Conservation (phyloP, 2,888 invertebrate species). For the Drosophila demipolita region DNA sequence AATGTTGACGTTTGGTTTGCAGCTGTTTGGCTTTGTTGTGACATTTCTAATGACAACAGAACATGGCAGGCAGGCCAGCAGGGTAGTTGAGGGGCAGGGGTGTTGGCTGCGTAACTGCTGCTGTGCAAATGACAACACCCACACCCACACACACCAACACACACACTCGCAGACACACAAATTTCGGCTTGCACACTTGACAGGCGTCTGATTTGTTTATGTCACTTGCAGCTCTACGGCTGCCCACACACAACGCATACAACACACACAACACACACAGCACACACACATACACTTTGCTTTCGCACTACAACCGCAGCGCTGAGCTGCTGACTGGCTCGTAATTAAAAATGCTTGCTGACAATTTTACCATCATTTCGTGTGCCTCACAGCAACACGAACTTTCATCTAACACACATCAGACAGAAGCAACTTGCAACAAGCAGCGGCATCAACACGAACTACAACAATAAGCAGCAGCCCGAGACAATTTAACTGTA, state of each 20-base stretch:
- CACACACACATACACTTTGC: conserved; percentile 13
- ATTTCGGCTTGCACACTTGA: conserved; percentile 67
- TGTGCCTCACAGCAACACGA: conserved; percentile 49
- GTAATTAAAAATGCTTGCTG: conserved; percentile 79
- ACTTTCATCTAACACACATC: conserved; percentile 37
- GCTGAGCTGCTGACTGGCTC: conserved; percentile 47
- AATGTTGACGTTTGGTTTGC: conserved; percentile 72
- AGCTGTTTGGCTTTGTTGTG: conserved; percentile 79
- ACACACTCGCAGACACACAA: conserved; percentile 37
- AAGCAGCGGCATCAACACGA: conserved; percentile 10
- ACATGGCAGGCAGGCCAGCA: conserved; percentile 30
- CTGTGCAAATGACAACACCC: conserved; percentile 69
- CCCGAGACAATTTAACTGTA: conserved; percentile 40
- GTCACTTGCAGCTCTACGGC: conserved; percentile 76
- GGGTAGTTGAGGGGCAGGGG: conserved; percentile 1
- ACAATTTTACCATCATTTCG: conserved; percentile 69
- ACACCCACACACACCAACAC: conserved; percentile 29
- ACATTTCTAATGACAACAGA: conserved; percentile 80
- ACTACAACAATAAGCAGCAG: conserved; percentile 20
- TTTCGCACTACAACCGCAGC: conserved; percentile 34
- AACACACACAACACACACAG: conserved; percentile 6
- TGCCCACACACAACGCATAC: conserved; percentile 55
- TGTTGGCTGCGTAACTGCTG: conserved; percentile 33
- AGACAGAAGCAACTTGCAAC: conserved; percentile 28
- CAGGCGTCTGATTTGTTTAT: conserved; percentile 82